These are phyloP conservation scores for Corvus hawaiiensis DNA, from an alignment of 2,113 vertebrate species.

Conservation along the genomic window DNA sequence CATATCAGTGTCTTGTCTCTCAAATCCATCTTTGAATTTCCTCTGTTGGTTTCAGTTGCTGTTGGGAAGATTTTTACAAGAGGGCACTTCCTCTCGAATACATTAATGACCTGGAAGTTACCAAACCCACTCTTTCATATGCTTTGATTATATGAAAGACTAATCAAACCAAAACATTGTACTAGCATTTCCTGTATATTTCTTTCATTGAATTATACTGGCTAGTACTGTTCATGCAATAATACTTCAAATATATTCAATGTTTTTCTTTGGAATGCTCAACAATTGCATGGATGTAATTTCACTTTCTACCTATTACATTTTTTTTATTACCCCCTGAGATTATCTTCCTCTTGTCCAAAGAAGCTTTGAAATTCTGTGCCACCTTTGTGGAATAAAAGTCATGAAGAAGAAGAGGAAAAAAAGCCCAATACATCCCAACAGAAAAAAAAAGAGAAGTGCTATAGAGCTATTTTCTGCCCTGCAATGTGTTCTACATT, in stretches of 20 bases:
- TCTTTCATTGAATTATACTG: not conserved
- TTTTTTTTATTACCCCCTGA: not conserved
- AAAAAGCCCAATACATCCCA: not conserved
- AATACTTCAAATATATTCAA: not conserved
- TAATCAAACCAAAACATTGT: not conserved
- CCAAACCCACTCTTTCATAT: not conserved
- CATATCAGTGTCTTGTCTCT: not conserved
- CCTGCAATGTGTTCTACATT: slow-evolving; percentile 65
- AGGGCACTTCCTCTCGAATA: not conserved
- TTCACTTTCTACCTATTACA: not conserved
- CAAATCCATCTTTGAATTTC: not conserved
- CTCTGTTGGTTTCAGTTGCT: not conserved
- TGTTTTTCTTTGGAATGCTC: not conserved
- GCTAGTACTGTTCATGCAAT: not conserved
- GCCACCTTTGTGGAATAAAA: slow-evolving; percentile 1
- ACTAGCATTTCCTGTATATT: not conserved
- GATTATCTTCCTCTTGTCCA: not conserved
- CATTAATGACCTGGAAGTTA: not conserved
- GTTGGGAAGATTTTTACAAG: not conserved
- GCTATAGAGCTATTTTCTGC: slow-evolving; percentile 68
- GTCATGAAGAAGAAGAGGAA: not conserved
- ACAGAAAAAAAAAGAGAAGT: slow-evolving; percentile 5
- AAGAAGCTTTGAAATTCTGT: not conserved
- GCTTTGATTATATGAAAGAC: not conserved
- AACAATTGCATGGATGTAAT: not conserved